Conservation (phyloP, 1,140 invertebrate species). For the Psilanteris sp. region DNA sequence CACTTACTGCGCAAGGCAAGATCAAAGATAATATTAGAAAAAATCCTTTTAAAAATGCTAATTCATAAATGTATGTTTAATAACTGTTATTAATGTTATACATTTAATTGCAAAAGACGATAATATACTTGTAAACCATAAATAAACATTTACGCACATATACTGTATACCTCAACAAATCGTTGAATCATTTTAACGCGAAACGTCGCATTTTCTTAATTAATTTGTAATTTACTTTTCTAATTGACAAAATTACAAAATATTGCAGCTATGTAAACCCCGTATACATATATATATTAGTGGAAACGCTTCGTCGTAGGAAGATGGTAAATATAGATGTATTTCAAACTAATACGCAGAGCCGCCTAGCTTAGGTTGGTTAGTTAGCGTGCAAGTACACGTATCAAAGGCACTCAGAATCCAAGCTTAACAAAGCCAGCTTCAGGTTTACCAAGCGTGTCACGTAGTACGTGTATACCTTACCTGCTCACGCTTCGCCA, state of each 20-base stretch:
- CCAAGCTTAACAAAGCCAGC: slow-evolving; percentile 80
- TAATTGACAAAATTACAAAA: too few relatives aligned
- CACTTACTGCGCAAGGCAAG: too few relatives aligned
- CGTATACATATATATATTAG: neutral
- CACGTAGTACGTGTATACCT: slow-evolving; percentile 79
- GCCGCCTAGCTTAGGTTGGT: slow-evolving; percentile 79
- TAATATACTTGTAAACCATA: too few relatives aligned
- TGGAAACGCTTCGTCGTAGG: neutral
- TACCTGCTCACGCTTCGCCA: slow-evolving; percentile 76
- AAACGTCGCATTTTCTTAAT: too few relatives aligned
- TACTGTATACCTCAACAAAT: too few relatives aligned
- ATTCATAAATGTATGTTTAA: too few relatives aligned
- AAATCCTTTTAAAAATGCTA: slow-evolving; percentile 2
- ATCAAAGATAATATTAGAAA: neutral
- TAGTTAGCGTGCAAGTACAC: slow-evolving; percentile 81
- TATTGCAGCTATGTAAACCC: too few relatives aligned
- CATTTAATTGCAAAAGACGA: too few relatives aligned
- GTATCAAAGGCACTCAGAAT: slow-evolving; percentile 81
- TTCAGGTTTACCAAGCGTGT: slow-evolving; percentile 79
- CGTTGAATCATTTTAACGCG: too few relatives aligned
- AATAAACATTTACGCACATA: too few relatives aligned
- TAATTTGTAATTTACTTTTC: too few relatives aligned
- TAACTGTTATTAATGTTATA: too few relatives aligned
- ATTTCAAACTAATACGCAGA: slow-evolving; percentile 62
- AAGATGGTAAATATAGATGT: slow-evolving; percentile 51